phyloP scores from a whole-genome alignment of 2,797 vertebrate genomes.

The Trematomus bernacchii region DNA sequence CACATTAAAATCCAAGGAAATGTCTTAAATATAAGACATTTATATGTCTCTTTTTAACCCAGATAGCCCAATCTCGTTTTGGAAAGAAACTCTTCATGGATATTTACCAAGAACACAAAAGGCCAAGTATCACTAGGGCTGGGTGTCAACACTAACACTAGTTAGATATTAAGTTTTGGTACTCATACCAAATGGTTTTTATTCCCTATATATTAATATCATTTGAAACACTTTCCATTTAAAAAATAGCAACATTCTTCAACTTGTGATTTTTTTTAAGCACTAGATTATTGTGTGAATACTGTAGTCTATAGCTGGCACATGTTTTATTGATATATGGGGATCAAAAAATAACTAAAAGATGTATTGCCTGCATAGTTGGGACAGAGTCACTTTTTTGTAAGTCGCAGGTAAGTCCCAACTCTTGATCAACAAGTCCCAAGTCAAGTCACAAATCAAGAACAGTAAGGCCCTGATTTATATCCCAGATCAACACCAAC shows the following conservation, averaged over 20 bases:
- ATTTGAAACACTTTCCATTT: not conserved
- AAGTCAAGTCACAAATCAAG: not conserved
- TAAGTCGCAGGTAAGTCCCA: not conserved
- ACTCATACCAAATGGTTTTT: not conserved
- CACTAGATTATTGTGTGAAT: not conserved
- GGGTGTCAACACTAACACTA: conserved; percentile 36
- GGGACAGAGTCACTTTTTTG: not conserved
- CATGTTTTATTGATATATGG: not conserved
- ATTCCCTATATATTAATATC: not conserved
- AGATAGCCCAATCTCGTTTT: conserved; percentile 30
- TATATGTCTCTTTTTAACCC: too few relatives aligned
- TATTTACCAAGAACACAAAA: conserved; percentile 16
- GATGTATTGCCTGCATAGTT: not conserved
- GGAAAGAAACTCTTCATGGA: conserved; percentile 41
- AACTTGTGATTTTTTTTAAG: not conserved
- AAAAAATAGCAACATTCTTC: not conserved
- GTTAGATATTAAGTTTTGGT: not conserved
- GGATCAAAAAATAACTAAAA: not conserved
- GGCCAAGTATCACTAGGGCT: conserved; percentile 30
- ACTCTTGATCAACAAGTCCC: not conserved
- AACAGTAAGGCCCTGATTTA: not conserved
- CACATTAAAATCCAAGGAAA: conserved; percentile 15
- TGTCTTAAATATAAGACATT: not conserved
- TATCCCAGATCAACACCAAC: not conserved
- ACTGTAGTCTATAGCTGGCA: not conserved